A percentile compares a stretch with the other conserved stretches of the same genome.
phyloP scores from a whole-genome alignment of 1,140 invertebrate species.

The Eriocheir sinensis region DNA sequence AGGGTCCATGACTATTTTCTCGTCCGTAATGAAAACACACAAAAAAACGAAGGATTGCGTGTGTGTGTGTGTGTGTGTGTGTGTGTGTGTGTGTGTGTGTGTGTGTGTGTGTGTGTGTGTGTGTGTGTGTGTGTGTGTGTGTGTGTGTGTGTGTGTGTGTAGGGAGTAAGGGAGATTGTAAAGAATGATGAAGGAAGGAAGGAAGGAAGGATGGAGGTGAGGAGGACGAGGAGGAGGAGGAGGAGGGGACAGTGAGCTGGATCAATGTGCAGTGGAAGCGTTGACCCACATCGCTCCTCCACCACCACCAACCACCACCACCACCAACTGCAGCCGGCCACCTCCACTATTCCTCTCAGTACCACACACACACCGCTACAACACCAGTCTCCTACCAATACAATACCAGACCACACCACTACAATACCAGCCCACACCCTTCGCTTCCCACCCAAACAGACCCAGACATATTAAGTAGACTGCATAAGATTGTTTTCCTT shows the following conservation, averaged over 20 bases:
- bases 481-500: too few relatives aligned
- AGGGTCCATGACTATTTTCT: background rate
- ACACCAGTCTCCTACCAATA: too few relatives aligned
- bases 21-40: background rate
- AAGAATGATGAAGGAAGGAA: slow-evolving; percentile 13
- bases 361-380: too few relatives aligned
- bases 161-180: background rate
- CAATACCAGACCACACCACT: too few relatives aligned
- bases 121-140: background rate
- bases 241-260: background rate
- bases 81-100: background rate
- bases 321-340: too few relatives aligned
- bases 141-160: background rate
- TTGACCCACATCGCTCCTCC: background rate
- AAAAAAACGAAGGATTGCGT: too few relatives aligned
- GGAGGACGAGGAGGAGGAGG: background rate
- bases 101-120: background rate
- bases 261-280: slow-evolving; percentile 21
- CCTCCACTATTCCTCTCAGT: too few relatives aligned
- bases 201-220: background rate
- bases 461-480: background rate
- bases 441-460: background rate
- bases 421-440: background rate
- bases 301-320: too few relatives aligned
- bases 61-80: background rate